phyloP scores from a whole-genome alignment of 2,797 vertebrate species.

The Ispidina picta region DNA sequence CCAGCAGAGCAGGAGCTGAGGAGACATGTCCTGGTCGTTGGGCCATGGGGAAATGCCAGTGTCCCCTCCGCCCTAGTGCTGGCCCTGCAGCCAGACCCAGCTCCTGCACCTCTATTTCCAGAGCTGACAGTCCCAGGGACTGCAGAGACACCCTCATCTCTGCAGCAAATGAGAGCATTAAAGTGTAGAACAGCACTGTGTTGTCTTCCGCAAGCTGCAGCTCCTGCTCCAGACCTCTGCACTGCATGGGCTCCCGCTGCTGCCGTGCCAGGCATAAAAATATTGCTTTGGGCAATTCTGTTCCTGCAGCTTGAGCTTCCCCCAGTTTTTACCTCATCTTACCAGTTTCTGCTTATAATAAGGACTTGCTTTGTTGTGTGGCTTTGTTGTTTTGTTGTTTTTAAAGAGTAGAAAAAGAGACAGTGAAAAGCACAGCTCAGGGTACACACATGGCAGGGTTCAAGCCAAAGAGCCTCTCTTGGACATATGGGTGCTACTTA shows the following conservation, averaged over 20 bases:
- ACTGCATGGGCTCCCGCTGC: rapidly evolving
- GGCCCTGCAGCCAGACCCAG: neutral
- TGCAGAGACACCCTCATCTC: neutral
- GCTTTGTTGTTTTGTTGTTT: neutral
- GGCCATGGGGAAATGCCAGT: neutral
- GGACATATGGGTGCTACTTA: neutral
- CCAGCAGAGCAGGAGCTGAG: rapidly evolving
- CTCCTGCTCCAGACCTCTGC: neutral
- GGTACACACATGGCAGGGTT: rapidly evolving
- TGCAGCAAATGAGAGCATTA: neutral
- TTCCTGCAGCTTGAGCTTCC: neutral
- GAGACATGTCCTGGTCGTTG: neutral
- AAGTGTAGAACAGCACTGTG: neutral
- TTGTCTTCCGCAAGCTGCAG: neutral
- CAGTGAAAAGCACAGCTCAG: neutral
- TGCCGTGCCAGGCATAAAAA: neutral
- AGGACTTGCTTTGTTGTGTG: neutral
- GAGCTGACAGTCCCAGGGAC: rapidly evolving
- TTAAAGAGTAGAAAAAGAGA: neutral
- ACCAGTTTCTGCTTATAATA: neutral
- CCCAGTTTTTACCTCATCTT: neutral
- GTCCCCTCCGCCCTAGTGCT: neutral
- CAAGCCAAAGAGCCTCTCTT: neutral
- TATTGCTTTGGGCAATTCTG: neutral
- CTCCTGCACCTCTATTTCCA: neutral